Conservation (phyloP, 2,113 vertebrate genomes). For the Gymnocephalus cernua region DNA sequence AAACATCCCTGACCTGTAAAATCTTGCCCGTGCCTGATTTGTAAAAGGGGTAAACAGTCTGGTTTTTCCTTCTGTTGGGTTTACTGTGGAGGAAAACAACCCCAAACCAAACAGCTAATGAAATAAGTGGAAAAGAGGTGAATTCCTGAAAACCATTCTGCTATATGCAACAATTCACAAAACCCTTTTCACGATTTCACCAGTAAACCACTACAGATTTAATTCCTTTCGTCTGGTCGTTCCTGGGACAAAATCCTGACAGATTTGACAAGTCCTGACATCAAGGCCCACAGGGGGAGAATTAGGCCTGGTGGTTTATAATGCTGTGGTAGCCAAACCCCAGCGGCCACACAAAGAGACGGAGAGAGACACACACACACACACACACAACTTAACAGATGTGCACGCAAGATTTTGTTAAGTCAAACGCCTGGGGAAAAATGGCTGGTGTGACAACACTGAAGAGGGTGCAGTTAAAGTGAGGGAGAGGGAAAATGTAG, state of each 20-base stretch:
- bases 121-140: constrained; percentile 10
- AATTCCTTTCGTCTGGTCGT: background rate
- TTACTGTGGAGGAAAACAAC: background rate
- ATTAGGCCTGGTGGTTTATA: constrained; percentile 51
- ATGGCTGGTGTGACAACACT: constrained; percentile 35
- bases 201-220: constrained; percentile 7
- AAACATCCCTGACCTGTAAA: background rate
- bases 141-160: constrained; percentile 18
- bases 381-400: constrained; percentile 24
- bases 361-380: background rate
- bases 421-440: constrained; percentile 35
- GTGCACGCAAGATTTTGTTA: constrained; percentile 19
- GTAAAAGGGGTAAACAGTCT: background rate
- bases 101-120: constrained; percentile 12
- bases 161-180: constrained; percentile 34
- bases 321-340: constrained; percentile 63
- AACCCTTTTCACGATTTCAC: constrained; percentile 41
- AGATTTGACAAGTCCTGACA: constrained; percentile 32
- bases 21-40: background rate
- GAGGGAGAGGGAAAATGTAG: constrained; percentile 35
- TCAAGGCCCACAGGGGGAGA: constrained; percentile 30
- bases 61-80: background rate
- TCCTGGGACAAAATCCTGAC: constrained; percentile 15
- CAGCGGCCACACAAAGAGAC: constrained; percentile 48
- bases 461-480: constrained; percentile 6